Evolutionary conservation across 2,888 invertebrate species (phyloP), one percentile per base, ranked within the genome.

Genomic region (Sturmia bella): DNA sequence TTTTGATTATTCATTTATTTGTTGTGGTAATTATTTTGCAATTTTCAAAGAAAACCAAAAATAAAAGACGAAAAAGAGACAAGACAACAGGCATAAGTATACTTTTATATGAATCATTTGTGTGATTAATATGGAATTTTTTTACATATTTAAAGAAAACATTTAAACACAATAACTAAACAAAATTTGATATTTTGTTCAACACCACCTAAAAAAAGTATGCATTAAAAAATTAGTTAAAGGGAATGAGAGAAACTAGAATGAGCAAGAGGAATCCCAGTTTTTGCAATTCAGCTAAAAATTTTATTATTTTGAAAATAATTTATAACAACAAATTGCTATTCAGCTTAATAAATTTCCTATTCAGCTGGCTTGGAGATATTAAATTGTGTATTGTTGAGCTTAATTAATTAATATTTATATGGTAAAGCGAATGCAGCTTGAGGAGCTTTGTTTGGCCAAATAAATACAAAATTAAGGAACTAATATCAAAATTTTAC

Each of bases 71-170:
- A 85, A 86, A 87, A 87, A 87, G 86, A 89, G 87, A 82, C 87
- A 85, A 88, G 86, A 89, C 87, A 88, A 88, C 88, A 86, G 88
- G 88, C 89, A 89, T 89, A 88, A 89, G 89, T 70, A 61, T 70
- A 56, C 48, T 57, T 61, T 59, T 66, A 24, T 37, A 13, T 61
- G 15, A 52, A 11, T 37, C n/a, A 52, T 64, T 24, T 54, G 12
- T 37, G 17, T 32, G 6, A n/a, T 57, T 64, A 24, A 63, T 64
- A 64, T 50, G 52, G 21, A 59, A 24, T 61, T 76, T 39, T n/a
- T 43, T 32, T 7, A 78, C 7, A 41, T 50, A 59, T 52, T 41
- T 17, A 27, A 17, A n/a, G n/a, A n/a, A 57, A 48, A 72, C 57
- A 21, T 21, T 19, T 12, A 61, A 68, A 59, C 32, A 76, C 24